Evolutionary conservation across 1,140 invertebrate genomes (phyloP).

Genomic region (Diachasmimorpha longicaudata): DNA sequence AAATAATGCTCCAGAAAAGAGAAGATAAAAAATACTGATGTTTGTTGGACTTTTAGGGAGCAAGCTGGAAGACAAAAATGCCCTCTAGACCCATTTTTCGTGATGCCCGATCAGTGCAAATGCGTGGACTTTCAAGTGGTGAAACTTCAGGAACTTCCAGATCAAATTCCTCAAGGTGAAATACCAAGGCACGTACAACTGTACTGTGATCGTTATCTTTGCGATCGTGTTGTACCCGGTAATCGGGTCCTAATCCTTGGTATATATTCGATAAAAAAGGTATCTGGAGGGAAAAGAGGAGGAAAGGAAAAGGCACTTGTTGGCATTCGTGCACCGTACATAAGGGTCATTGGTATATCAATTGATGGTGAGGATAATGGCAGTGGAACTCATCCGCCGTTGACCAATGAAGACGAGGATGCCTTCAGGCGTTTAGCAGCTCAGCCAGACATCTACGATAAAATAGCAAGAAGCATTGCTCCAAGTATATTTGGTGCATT

Average conservation of each 20-base stretch:
- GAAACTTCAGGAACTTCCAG: conserved; percentile 96
- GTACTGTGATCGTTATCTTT: conserved; percentile 94
- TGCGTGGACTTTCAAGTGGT: conserved; percentile 94
- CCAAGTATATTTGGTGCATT: conserved; percentile 95
- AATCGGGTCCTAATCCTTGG: conserved; percentile 94
- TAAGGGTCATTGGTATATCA: conserved; percentile 91
- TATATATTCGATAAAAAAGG: conserved; percentile 97
- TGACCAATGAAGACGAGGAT: conserved; percentile 91
- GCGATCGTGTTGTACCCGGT: conserved; percentile 95
- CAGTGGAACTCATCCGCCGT: conserved; percentile 67
- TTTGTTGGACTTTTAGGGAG: conserved; percentile 69
- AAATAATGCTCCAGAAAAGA: background rate
- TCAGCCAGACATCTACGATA: conserved; percentile 87
- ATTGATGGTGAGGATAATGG: conserved; percentile 72
- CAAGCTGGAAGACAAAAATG: conserved; percentile 90
- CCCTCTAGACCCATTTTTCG: conserved; percentile 97
- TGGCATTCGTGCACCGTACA: conserved; percentile 92
- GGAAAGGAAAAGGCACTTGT: conserved; percentile 86
- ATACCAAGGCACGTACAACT: conserved; percentile 96
- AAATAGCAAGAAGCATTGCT: conserved; percentile 89
- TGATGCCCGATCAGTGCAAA: conserved; percentile 95
- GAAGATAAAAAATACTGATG: background rate
- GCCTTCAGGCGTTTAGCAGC: conserved; percentile 85
- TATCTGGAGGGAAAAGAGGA: conserved; percentile 68
- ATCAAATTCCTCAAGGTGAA: conserved; percentile 97